phyloP scores from a whole-genome alignment of 2,888 invertebrate genomes.

The Agrilus cyanescens region DNA sequence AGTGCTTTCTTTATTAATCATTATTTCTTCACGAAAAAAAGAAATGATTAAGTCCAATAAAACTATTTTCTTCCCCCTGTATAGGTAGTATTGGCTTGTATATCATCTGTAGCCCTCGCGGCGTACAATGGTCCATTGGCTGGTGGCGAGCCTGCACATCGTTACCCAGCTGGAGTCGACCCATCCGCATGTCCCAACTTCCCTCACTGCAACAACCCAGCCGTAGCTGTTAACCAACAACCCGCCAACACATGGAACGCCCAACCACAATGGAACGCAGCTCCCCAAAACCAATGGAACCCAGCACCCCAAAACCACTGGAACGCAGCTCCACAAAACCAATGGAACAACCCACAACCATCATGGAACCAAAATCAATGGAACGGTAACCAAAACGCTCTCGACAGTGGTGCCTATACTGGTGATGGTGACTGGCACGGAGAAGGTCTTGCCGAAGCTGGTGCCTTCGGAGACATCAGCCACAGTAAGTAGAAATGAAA shows the following conservation, averaged over 20 bases:
- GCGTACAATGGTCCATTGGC: conserved; percentile 33
- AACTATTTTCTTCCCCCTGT: conserved; percentile 9
- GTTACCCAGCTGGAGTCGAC: conserved; percentile 34
- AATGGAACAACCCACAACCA: conserved; percentile 14
- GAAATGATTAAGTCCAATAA: no score
- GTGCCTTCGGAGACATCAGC: conserved; percentile 27
- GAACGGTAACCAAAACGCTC: conserved; percentile 24
- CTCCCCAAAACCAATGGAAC: conserved; percentile 8
- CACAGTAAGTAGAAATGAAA: conserved; percentile 12
- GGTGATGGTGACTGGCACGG: conserved; percentile 35
- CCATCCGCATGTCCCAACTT: conserved; percentile 35
- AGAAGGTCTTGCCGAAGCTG: conserved; percentile 35
- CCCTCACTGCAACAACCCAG: conserved; percentile 33
- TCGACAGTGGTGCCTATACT: conserved; percentile 30
- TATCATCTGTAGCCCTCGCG: conserved; percentile 26
- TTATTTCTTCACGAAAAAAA: not conserved
- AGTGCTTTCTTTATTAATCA: no score
- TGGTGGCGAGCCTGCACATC: conserved; percentile 31
- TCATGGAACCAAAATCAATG: no score
- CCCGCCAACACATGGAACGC: conserved; percentile 6
- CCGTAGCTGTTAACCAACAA: conserved; percentile 29
- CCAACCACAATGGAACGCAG: conserved; percentile 6
- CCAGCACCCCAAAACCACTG: conserved; percentile 8
- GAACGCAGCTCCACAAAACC: conserved; percentile 5
- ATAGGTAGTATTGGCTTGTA: conserved; percentile 31